Evolutionary conservation across 2,113 vertebrate genomes (phyloP).

Genomic region (Copsychus sechellarum): DNA sequence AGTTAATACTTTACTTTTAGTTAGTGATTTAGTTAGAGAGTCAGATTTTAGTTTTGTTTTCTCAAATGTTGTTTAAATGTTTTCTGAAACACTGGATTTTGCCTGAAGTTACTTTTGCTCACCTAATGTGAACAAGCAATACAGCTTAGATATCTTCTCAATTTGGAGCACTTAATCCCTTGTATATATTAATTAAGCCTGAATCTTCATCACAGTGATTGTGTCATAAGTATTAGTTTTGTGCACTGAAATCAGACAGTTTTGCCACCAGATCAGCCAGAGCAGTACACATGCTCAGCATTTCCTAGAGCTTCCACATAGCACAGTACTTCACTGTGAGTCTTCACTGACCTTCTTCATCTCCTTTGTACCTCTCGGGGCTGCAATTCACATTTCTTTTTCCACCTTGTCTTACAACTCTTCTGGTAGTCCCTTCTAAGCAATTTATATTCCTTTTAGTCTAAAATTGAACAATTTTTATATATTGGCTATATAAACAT

Average conservation of each 20-base stretch:
- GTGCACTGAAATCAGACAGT: neutral
- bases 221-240: neutral
- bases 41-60: neutral
- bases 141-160: neutral
- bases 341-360: neutral
- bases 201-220: neutral
- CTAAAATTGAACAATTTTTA: neutral
- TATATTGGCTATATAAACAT: neutral
- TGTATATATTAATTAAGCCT: neutral
- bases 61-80: neutral
- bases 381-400: neutral
- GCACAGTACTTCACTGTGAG: neutral
- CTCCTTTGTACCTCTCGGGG: neutral
- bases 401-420: neutral
- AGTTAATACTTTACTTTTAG: neutral
- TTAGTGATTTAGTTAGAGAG: neutral
- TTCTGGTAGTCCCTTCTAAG: neutral
- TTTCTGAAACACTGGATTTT: neutral
- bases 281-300: rapidly evolving
- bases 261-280: neutral
- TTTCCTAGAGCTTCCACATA: neutral
- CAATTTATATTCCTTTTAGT: neutral
- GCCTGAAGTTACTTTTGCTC: neutral
- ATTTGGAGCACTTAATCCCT: neutral
- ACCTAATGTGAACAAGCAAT: neutral